These are phyloP conservation scores for Sandelia bainsii DNA, from an alignment of 2,797 vertebrate species.

Conservation along the genomic window DNA sequence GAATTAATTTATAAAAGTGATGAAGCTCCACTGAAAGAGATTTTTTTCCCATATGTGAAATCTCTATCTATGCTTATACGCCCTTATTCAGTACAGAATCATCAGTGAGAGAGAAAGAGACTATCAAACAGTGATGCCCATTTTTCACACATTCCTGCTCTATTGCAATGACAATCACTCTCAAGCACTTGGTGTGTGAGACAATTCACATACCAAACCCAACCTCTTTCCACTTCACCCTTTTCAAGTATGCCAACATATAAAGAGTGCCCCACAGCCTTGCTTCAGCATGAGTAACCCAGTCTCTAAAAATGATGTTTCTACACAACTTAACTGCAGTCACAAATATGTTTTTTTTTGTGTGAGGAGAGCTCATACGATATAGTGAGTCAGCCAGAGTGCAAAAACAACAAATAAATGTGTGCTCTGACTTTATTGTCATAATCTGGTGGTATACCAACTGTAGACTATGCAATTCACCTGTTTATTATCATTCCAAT, in stretches of 20 bases:
- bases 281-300: background rate
- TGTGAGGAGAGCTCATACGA: slow-evolving; percentile 6
- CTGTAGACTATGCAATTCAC: slow-evolving; percentile 13
- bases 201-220: slow-evolving; percentile 43
- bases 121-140: slow-evolving; percentile 8
- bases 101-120: slow-evolving; percentile 13
- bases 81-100: background rate
- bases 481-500: slow-evolving; percentile 15
- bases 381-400: background rate
- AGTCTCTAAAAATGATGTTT: no score
- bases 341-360: no score
- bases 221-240: slow-evolving; percentile 30
- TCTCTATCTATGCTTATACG: background rate
- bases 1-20: background rate
- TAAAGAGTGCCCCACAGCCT: slow-evolving; percentile 11
- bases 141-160: slow-evolving; percentile 52
- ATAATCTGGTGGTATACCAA: background rate
- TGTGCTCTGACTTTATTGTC: slow-evolving; percentile 20
- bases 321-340: no score
- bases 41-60: background rate
- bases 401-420: background rate
- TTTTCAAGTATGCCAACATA: slow-evolving; percentile 16
- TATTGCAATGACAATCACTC: slow-evolving; percentile 29
- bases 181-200: slow-evolving; percentile 25
- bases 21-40: background rate